These are phyloP conservation scores for Liposcelis brunnea DNA, from an alignment of 2,888 invertebrate species.

Conservation along the genomic window DNA sequence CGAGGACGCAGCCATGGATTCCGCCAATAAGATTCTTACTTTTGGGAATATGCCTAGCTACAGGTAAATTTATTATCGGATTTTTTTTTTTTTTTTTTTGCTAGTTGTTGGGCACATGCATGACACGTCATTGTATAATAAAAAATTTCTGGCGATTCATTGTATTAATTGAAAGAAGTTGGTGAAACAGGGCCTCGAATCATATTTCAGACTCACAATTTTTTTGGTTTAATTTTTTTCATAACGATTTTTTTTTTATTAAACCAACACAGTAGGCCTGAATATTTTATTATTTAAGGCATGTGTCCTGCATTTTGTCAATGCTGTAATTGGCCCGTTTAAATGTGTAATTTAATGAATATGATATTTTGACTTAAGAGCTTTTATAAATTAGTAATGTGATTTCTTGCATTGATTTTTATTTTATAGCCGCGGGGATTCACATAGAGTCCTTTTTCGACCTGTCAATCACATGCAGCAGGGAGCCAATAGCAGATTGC, in stretches of 20 bases:
- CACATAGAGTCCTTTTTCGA: constrained; percentile 55
- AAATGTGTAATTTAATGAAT: too few species aligned
- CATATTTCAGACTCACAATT: not conserved
- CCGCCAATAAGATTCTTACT: constrained; percentile 62
- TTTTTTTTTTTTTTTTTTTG: constrained; percentile 23
- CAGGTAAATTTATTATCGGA: constrained; percentile 19
- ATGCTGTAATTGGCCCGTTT: constrained; percentile 9
- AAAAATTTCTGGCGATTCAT: not conserved
- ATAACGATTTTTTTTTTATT: constrained; percentile 5
- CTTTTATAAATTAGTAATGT: too few species aligned
- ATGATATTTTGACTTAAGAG: too few species aligned
- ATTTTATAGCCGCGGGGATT: constrained; percentile 48
- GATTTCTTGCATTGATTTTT: constrained; percentile 19
- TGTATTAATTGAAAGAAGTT: too few species aligned
- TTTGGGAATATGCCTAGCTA: constrained; percentile 48
- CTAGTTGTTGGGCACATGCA: constrained; percentile 47
- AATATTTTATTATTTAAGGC: constrained; percentile 6
- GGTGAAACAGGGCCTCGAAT: not conserved
- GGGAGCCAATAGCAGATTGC: constrained; percentile 44
- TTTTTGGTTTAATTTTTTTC: not conserved
- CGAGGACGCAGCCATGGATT: constrained; percentile 53
- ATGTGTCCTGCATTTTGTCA: constrained; percentile 10
- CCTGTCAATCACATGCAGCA: constrained; percentile 51
- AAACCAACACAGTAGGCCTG: not conserved
- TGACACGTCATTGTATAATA: constrained; percentile 18